Evolutionary conservation across 2,888 invertebrate species (phyloP), one percentile per base, ranked within the genome.

Genomic region (Encarsia formosa): DNA sequence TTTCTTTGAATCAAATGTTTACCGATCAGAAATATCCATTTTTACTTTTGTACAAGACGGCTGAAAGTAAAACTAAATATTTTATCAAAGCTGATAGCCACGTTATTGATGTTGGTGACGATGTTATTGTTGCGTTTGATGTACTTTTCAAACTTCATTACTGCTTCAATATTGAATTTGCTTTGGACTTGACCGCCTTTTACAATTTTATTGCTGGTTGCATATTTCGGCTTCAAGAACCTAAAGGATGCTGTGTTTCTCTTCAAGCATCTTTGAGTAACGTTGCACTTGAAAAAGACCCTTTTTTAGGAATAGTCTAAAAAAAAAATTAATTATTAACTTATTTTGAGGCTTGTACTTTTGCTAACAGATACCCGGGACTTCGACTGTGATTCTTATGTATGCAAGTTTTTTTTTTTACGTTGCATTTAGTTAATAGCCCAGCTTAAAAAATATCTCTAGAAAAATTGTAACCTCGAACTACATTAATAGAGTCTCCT

Each of bases 131-230:
- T 3, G 58, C 56, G 2, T 56, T 59, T 8, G 56, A 59, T 15
- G 44, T 52, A 4, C 42, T 59, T 1, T 13, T 59, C 2, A 59
- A 56, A 13, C 9, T 59, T 9, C 56, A 59, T 20, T 54, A 37
- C 8, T 54, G 54, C 15, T 59, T 56, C 31, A 40, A 41, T 22
- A 18, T 59, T 4, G 35, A 48, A 8, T 59, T 59, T 24, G 52
- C 49, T 1, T 35, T 38, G 0, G 56, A 59, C 18, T 41, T 59
- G 15, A 29, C 52, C 0, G 47, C 38, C 13, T 59, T 56, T 26
- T 54, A 56, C 23, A 52, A 54, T 6, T 56, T 56, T 15, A 56
- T 56, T n/a, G 54, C 56, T 4, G 54, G 56, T 9, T 56, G 53
- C 18, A 40, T 54, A 24, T n/a, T 52, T 24, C 40, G 40, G 9